These are phyloP conservation scores for Arnoldichthys spilopterus DNA, from an alignment of 2,797 vertebrate genomes.

Conservation along the genomic window DNA sequence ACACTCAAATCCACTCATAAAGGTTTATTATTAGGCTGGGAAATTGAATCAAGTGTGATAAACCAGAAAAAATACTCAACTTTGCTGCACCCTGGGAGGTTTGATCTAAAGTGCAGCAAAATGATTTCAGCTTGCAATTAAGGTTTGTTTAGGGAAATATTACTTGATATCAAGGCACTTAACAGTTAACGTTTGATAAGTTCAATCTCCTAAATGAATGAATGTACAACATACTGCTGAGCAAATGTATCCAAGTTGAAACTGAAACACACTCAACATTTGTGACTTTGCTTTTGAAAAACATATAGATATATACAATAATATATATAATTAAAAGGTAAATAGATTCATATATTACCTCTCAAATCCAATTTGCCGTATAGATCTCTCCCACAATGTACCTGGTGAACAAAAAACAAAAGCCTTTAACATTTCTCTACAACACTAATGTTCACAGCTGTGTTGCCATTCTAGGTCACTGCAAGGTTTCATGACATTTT, in stretches of 20 bases:
- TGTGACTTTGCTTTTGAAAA: background rate
- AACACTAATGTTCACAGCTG: constrained; percentile 15
- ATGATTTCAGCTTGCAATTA: background rate
- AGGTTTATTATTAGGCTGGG: background rate
- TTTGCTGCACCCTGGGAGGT: background rate
- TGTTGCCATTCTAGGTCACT: too few species aligned
- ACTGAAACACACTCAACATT: background rate
- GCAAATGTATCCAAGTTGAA: background rate
- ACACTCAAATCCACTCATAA: background rate
- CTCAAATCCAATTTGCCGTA: constrained; percentile 96
- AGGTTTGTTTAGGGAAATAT: background rate
- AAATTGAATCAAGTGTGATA: constrained; percentile 8
- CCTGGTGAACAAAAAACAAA: constrained; percentile 78
- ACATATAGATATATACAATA: too few species aligned
- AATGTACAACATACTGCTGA: background rate
- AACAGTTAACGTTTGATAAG: background rate
- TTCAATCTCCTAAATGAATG: too few species aligned
- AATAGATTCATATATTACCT: constrained; percentile 81
- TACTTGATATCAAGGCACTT: background rate
- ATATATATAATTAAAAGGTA: too few species aligned
- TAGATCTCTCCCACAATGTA: constrained; percentile 91
- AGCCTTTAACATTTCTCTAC: constrained; percentile 25
- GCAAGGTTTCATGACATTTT: too few species aligned
- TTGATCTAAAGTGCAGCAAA: background rate
- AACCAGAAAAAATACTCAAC: background rate